Conservation (phyloP, 2,797 vertebrate genomes). For the Mus minutoides region DNA sequence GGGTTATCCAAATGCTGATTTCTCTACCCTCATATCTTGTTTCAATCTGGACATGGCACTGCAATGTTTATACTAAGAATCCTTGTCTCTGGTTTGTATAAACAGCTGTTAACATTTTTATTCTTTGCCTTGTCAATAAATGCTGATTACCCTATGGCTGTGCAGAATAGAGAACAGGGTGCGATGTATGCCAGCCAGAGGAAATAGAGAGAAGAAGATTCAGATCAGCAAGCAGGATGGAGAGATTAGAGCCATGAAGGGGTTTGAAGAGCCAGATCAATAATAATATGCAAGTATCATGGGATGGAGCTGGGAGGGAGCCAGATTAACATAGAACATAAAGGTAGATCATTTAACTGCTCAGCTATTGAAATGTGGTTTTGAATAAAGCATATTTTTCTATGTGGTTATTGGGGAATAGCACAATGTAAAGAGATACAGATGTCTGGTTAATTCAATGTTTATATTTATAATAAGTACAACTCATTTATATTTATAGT, state of each 20-base stretch:
- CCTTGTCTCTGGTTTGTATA: not conserved
- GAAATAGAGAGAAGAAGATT: not conserved
- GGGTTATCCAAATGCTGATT: not conserved
- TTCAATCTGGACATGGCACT: not conserved
- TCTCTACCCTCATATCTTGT: not conserved
- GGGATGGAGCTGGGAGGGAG: not conserved
- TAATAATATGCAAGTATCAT: not conserved
- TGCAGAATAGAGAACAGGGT: not conserved
- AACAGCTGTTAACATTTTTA: not conserved
- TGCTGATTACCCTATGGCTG: not conserved
- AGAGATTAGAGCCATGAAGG: not conserved
- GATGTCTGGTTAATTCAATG: not conserved
- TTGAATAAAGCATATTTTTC: not conserved
- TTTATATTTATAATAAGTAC: not conserved
- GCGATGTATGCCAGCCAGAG: not conserved
- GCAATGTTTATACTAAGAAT: not conserved
- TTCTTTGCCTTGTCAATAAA: not conserved
- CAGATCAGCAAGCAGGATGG: not conserved
- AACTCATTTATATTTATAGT: not conserved
- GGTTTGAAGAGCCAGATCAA: not conserved
- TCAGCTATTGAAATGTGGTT: not conserved
- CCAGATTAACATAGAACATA: not conserved
- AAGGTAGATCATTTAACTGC: not conserved
- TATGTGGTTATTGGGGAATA: not conserved
- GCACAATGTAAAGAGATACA: not conserved